A percentile compares a stretch with the other conserved stretches of the same genome.
Evolutionary conservation across 1,140 invertebrate species (phyloP).

Genomic region (Heliothis subflexa): DNA sequence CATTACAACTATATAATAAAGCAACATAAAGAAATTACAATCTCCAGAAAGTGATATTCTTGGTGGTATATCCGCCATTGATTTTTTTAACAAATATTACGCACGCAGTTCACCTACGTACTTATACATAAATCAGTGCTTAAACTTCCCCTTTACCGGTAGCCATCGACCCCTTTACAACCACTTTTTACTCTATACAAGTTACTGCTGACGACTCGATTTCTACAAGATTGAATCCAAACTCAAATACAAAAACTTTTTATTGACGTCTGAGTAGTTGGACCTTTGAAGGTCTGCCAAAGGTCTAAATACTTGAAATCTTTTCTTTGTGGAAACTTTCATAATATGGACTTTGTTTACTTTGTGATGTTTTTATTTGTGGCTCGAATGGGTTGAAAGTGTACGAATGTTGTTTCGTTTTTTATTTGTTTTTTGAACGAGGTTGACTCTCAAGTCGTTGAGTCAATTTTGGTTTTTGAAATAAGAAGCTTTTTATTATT

Average conservation of each 20-base stretch:
- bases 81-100: not conserved
- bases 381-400: not conserved
- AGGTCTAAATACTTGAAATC: slow-evolving; percentile 6
- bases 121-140: not conserved
- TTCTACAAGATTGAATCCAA: not conserved
- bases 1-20: no score
- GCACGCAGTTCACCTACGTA: not conserved
- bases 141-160: not conserved
- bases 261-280: not conserved
- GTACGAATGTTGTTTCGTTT: not conserved
- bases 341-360: not conserved
- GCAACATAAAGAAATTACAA: no score
- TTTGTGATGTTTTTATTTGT: not conserved
- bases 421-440: no score
- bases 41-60: no score
- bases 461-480: no score
- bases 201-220: not conserved
- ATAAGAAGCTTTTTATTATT: no score
- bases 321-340: slow-evolving; percentile 29
- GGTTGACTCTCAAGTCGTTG: no score
- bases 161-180: not conserved
- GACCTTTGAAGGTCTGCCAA: slow-evolving; percentile 2
- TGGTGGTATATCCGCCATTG: not conserved
- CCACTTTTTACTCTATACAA: not conserved
- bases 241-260: slow-evolving; percentile 29